Conservation (phyloP, 2,888 invertebrate genomes). For the Ligdia adustata region DNA sequence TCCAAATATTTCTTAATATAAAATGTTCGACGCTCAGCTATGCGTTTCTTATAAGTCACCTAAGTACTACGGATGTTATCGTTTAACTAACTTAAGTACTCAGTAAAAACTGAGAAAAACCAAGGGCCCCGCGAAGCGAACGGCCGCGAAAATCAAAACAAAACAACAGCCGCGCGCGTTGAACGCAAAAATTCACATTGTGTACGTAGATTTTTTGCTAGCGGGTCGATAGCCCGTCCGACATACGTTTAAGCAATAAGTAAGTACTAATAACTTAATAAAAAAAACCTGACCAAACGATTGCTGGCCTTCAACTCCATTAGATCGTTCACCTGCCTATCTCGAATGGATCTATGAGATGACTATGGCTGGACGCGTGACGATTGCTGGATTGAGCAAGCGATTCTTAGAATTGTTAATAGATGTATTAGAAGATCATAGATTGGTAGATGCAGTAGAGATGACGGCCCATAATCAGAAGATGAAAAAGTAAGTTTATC, state of each 20-base stretch:
- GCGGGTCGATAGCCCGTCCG: constrained; percentile 60
- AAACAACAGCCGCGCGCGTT: constrained; percentile 22
- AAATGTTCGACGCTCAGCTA: too few species aligned
- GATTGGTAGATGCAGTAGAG: too few species aligned
- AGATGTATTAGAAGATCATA: neutral
- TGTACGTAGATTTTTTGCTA: constrained; percentile 48
- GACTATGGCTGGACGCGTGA: constrained; percentile 45
- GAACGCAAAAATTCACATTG: constrained; percentile 32
- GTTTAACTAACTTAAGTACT: too few species aligned
- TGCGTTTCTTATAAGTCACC: too few species aligned
- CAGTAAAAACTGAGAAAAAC: too few species aligned
- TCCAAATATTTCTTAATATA: too few species aligned
- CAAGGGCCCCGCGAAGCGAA: constrained; percentile 20
- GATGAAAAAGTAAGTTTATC: too few species aligned
- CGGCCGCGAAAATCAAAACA: constrained; percentile 29
- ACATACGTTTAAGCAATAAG: constrained; percentile 53
- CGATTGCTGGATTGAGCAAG: constrained; percentile 39
- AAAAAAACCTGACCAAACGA: constrained; percentile 71
- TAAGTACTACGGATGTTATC: too few species aligned
- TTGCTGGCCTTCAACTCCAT: constrained; percentile 72
- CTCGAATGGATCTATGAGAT: constrained; percentile 55
- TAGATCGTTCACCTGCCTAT: constrained; percentile 74
- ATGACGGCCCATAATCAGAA: too few species aligned
- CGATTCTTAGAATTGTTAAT: constrained; percentile 30
- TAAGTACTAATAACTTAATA: constrained; percentile 54